These are phyloP conservation scores for Nannoperca australis DNA, from an alignment of 2,797 vertebrate species.

Conservation along the genomic window DNA sequence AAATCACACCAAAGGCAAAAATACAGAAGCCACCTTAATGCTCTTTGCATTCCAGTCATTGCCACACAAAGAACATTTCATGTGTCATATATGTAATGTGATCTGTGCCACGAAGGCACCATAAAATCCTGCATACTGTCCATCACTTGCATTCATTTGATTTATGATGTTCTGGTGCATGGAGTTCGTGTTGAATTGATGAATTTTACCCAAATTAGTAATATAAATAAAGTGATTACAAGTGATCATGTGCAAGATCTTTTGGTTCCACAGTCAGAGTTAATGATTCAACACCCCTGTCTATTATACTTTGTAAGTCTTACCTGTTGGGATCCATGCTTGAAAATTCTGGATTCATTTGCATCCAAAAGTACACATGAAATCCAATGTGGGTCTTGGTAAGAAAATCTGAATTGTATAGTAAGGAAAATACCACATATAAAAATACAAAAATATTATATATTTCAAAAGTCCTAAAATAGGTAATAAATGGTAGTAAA, in stretches of 20 bases:
- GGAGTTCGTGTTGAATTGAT: not conserved
- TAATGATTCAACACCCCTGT: not conserved
- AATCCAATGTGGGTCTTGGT: not conserved
- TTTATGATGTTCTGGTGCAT: too few species aligned
- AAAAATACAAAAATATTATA: not conserved
- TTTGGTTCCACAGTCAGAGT: not conserved
- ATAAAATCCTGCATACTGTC: not conserved
- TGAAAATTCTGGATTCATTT: not conserved
- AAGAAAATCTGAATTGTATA: not conserved
- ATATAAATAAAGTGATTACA: too few species aligned
- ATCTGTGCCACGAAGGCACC: not conserved
- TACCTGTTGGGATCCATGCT: not conserved
- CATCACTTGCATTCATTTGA: too few species aligned
- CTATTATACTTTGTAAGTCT: too few species aligned
- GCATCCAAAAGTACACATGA: not conserved
- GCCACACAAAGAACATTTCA: not conserved
- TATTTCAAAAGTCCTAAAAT: not conserved
- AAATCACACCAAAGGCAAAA: not conserved
- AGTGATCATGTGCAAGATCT: not conserved
- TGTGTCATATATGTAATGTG: not conserved
- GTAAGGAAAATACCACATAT: not conserved
- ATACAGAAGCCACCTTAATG: not conserved
- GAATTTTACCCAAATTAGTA: not conserved
- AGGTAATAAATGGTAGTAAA: not conserved
- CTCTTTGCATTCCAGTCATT: not conserved